Evolutionary conservation across 1,140 invertebrate species (phyloP).

Genomic region (Drosophila repletoides): DNA sequence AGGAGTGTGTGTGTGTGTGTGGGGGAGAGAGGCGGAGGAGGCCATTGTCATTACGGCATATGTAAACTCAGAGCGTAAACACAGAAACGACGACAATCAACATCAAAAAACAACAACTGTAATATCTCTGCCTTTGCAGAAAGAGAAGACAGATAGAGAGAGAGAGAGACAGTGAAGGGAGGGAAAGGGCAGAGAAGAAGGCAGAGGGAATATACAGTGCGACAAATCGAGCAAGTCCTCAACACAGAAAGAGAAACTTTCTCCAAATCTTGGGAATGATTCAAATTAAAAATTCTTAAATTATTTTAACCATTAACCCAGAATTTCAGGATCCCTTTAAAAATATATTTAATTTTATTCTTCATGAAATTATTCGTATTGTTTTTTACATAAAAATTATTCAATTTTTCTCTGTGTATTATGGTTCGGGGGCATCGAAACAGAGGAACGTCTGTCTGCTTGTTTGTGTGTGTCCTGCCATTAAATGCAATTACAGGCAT

Average conservation of each 20-base stretch:
- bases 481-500: conserved; percentile 76
- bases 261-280: too few species aligned
- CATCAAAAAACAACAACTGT: conserved; percentile 44
- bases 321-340: too few species aligned
- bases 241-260: conserved; percentile 31
- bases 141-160: background rate
- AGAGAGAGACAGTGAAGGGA: background rate
- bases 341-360: too few species aligned
- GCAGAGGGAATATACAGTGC: conserved; percentile 41
- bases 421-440: background rate
- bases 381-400: too few species aligned
- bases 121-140: conserved; percentile 3
- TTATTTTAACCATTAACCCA: too few species aligned
- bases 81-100: conserved; percentile 58
- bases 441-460: conserved; percentile 11
- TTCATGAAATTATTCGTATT: too few species aligned
- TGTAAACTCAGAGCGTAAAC: conserved; percentile 59
- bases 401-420: too few species aligned
- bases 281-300: too few species aligned
- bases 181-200: background rate
- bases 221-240: conserved; percentile 59
- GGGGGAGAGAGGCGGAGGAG: too few species aligned
- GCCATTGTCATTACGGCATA: conserved; percentile 65
- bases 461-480: conserved; percentile 29
- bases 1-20: background rate